Base-by-base conservation (phyloP, 1,140 invertebrate species). In the Mactra quadrangularis region DNA sequence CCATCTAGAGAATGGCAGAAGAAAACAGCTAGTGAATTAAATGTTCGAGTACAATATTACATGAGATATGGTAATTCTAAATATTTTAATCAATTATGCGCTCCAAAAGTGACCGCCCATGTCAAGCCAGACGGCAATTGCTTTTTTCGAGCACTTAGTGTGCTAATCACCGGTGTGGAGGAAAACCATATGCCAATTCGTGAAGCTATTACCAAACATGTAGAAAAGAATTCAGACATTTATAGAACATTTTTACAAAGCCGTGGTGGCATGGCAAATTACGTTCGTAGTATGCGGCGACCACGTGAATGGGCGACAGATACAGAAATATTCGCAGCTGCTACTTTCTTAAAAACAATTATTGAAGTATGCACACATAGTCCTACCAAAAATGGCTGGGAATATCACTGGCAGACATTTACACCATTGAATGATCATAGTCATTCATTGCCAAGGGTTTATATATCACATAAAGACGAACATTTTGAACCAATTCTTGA, bases 401-500 rank as follows among this genome's bases (percentile, higher is more conserved):
- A 87, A 77, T 87, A 85, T 31, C 83, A 84, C 13, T 87, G 87
- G 87, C 87, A 87, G 62, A 86, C 84, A 7, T 87, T 87, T 52
- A 77, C 83, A 31, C 87, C 87, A 6, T 62, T 87, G 0, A 83
- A 83, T 50, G 83, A 87, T 31, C 78, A 71, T 4, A 79, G 83
- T 13, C 74, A 83, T 13, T 85, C 76, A 7, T 57, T 85, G 45
- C 79, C 84, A 25, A 77, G 59, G 7, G 78, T 87, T 33, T 87
- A 87, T 59, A 62, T 87, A 2, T 85, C 78, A 3, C 85, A 87
- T 57, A 86, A 86, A 62, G 77, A 87, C 33, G 84, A 86, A 62
- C 87, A 87, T 72, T 87, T 87, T 76, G 87, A 87, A 38, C 87
- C 87, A 11, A 85, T 87, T 45, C 29, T 87, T 17, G 87, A 87